Evolutionary conservation across 2,113 vertebrate genomes (phyloP).

Genomic region (Alethe diademata): DNA sequence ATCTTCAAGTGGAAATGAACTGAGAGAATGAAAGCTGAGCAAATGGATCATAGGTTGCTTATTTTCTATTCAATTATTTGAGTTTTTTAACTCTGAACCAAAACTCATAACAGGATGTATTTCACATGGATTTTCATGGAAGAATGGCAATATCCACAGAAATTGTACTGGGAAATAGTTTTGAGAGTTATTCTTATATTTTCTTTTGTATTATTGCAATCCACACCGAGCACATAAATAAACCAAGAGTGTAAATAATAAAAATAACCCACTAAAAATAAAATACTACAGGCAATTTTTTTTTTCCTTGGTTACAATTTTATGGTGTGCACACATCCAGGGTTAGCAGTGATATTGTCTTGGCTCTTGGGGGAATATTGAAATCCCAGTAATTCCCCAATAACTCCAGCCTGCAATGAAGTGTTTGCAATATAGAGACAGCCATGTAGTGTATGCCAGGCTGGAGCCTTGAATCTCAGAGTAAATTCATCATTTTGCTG

Average conservation of each 20-base stretch:
- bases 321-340: background rate
- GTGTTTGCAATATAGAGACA: rapidly evolving
- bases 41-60: background rate
- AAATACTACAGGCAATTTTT: background rate
- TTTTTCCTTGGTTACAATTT: background rate
- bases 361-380: background rate
- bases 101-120: background rate
- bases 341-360: background rate
- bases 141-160: background rate
- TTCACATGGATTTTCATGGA: background rate
- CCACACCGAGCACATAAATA: background rate
- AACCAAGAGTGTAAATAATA: background rate
- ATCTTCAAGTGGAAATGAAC: background rate
- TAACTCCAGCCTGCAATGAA: background rate
- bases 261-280: background rate
- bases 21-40: background rate
- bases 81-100: background rate
- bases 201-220: background rate
- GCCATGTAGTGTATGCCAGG: background rate
- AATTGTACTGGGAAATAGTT: background rate
- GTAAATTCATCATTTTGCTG: background rate
- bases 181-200: background rate
- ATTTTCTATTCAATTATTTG: background rate
- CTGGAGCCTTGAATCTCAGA: background rate
- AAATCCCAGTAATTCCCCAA: background rate